Percentiles rank a stretch among this genome's conserved stretches.
These are phyloP conservation scores for Mellivora capensis DNA, from an alignment of 2,113 vertebrate species.

Conservation along the genomic window DNA sequence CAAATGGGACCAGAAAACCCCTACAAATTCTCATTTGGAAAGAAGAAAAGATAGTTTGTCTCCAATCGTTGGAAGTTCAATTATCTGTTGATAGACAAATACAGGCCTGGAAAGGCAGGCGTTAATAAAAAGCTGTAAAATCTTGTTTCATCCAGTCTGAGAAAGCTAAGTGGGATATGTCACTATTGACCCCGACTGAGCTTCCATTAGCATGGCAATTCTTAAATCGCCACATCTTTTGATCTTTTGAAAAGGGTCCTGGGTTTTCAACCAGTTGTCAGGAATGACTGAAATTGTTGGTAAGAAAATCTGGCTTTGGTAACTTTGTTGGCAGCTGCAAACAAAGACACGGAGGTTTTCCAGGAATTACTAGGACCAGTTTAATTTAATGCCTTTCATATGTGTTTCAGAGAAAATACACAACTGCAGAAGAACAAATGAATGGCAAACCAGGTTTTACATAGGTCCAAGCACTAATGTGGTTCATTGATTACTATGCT, in stretches of 20 bases:
- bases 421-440: background rate
- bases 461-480: background rate
- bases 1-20: conserved; percentile 42
- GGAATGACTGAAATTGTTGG: background rate
- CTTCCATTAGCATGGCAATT: background rate
- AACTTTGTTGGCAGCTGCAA: background rate
- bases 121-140: background rate
- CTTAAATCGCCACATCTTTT: background rate
- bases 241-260: background rate
- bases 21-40: conserved; percentile 17
- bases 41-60: conserved; percentile 45
- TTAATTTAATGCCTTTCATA: background rate
- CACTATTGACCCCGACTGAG: background rate
- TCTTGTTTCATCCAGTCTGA: background rate
- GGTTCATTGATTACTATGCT: background rate
- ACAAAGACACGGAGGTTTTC: background rate
- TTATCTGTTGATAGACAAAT: conserved; percentile 28
- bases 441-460: background rate
- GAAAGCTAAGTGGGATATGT: background rate
- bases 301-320: background rate
- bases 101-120: background rate
- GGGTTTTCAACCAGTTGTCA: conserved; percentile 19
- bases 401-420: background rate
- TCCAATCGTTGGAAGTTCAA: background rate
- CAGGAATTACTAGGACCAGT: background rate